Base-by-base conservation (phyloP, 2,797 vertebrate genomes). In the Cryptoblepharus egeriae region DNA sequence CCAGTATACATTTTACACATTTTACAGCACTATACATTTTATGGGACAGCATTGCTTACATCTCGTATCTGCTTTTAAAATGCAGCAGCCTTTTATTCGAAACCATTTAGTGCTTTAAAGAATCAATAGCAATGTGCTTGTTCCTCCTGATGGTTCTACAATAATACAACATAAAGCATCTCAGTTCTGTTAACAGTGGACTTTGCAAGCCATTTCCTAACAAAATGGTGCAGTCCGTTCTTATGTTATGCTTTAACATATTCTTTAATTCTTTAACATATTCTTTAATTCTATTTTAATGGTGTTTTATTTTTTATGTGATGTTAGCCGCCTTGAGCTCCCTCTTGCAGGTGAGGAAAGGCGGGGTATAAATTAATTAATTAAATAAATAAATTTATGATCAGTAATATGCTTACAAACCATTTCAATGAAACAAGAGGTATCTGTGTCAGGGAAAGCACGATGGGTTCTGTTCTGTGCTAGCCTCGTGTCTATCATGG, bases 131-230 rank as follows among this genome's bases (percentile, higher is more conserved):
- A 58, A 35, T 67, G 69, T 45, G 61, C 45, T 73, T 73, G 69
- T 61, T 78, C 39, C 78, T 72, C 35, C 75, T 35, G 60, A 78
- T 73, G 75, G 22, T 52, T 55, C 58, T 24, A 67, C 55, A 78
- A 73, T 42, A 78, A 83, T 35, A 57, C 52, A 45, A 52, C 49
- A 52, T 52, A 32, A 12, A 58, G 69, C 28, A 42, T 58, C 69
- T 78, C 69, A 24, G 49, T 32, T 78, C 60, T 83, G 67, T 70
- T 70, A 77, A 82, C 11, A 7, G 42, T 77, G 63, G 70, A 63
- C 67, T 77, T 37, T 60, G 57, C 58, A 71, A 77, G 32, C 67
- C 74, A 77, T 79, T 83, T 67, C 75, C 76, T 83, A 42, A 45
- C 10, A 73, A 83, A 83, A 73, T 2, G 6, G 69, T n/a, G 67